phyloP scores from a whole-genome alignment of 1,140 invertebrate genomes.

The Aphaenogaster rudis region DNA sequence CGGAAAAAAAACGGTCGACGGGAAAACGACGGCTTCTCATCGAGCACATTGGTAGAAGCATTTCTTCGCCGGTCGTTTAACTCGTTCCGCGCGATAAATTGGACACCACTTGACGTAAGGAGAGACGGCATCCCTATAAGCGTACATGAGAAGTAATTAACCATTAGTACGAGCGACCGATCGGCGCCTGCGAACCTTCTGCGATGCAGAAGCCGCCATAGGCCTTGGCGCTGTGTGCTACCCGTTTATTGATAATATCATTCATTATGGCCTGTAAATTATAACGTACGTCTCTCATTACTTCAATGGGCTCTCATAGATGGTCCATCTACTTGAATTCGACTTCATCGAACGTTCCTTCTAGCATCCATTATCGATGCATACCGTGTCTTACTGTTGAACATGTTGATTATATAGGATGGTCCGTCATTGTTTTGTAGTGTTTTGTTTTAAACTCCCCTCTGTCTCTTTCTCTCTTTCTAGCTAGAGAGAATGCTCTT shows the following conservation, averaged over 20 bases:
- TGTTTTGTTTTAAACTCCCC: neutral
- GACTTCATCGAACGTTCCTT: conserved; percentile 8
- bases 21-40: conserved; percentile 38
- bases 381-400: conserved; percentile 9
- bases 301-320: conserved; percentile 21
- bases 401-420: conserved; percentile 20
- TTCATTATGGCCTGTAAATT: conserved; percentile 39
- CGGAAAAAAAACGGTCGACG: conserved; percentile 5
- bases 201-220: conserved; percentile 3
- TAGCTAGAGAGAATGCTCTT: too few relatives aligned
- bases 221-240: conserved; percentile 21
- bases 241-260: conserved; percentile 52
- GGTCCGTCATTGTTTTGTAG: neutral
- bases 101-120: conserved; percentile 74
- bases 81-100: conserved; percentile 64
- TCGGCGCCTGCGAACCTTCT: conserved; percentile 62
- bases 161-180: conserved; percentile 76
- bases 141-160: conserved; percentile 79
- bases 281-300: conserved; percentile 30
- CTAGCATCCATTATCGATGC: neutral
- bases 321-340: conserved; percentile 13
- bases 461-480: neutral
- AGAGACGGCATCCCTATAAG: conserved; percentile 81
- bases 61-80: conserved; percentile 63
- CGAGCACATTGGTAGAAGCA: neutral